Evolutionary conservation across 2,797 vertebrate species (phyloP).

Genomic region (Liparis tanakae): DNA sequence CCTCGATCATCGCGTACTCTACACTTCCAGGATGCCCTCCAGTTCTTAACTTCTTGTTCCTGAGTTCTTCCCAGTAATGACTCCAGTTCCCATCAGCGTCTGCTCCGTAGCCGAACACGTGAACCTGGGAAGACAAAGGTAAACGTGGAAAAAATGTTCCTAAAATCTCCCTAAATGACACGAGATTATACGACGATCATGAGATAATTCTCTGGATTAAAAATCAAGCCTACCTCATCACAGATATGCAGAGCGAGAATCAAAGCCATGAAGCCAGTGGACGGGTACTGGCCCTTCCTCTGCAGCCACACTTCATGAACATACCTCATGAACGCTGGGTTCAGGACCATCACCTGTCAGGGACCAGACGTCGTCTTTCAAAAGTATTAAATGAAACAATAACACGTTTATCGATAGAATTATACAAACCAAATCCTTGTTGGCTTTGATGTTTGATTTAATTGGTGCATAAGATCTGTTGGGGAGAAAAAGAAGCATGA

Average conservation of each 20-base stretch:
- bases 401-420: neutral
- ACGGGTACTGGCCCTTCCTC: slow-evolving; percentile 29
- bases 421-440: slow-evolving; percentile 53
- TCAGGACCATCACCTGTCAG: slow-evolving; percentile 50
- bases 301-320: slow-evolving; percentile 43
- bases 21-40: neutral
- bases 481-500: neutral
- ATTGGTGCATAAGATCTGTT: slow-evolving; percentile 17
- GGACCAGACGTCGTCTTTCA: neutral
- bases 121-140: neutral
- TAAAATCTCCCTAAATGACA: too few relatives aligned
- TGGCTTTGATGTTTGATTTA: slow-evolving; percentile 20
- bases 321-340: slow-evolving; percentile 55
- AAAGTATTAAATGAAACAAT: neutral
- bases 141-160: too few relatives aligned
- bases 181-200: too few relatives aligned
- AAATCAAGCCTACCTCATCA: slow-evolving; percentile 39
- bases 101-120: neutral
- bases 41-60: neutral
- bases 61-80: neutral
- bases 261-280: slow-evolving; percentile 59
- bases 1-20: neutral
- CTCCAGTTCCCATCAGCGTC: neutral
- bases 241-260: slow-evolving; percentile 51
- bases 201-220: neutral